Base-by-base conservation (phyloP, 2,888 invertebrate genomes). In the Megalurothrips usitatus region DNA sequence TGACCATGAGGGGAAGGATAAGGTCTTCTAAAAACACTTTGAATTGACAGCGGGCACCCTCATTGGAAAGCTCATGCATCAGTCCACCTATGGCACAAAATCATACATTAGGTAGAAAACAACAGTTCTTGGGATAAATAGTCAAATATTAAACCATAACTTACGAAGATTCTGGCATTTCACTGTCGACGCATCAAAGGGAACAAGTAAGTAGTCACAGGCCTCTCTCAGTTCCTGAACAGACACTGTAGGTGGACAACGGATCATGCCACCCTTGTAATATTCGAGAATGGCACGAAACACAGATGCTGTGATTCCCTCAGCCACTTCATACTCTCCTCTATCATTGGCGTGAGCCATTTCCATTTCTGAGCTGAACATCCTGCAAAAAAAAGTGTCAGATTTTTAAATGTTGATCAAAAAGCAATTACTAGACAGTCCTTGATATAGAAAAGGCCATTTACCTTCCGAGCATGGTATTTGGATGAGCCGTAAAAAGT, bases 1-100 rank as follows among this genome's bases (percentile, higher is more conserved):
- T 94, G 58, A 99, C 99, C 98, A 99, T 98, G 81, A 97, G 90
- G 0, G 99, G 99, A 81, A 99, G 89, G 84, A 99, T 96, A 23
- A 98, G 90, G 83, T 96, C 94, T 87, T 99, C 99, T 6, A 99
- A 91, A 87, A 98, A 99, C 19, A 93, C 92, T 87, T 97, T 97
- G 88, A 99, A 99, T 87, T 99, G 98, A 83, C 95, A 93, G 4
- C 98, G 92, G 0, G 99, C 99, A n/a, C 99, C 99, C 87, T 99
- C 99, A 88, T 99, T 99, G 78, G 98, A 98, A 80, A 99, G 89
- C 88, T 99, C 99, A 88, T 99, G 99, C 81, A 99, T 91, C 81
- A 99, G 91, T 80, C 98, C 98, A 85, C 96, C 94, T 93, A 85
- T 79, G 87, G 86, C 23, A 23, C 68, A 82, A 81, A 84, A 81